Base-by-base conservation (phyloP, 2,113 vertebrate genomes). In the Macroglossus sobrinus region DNA sequence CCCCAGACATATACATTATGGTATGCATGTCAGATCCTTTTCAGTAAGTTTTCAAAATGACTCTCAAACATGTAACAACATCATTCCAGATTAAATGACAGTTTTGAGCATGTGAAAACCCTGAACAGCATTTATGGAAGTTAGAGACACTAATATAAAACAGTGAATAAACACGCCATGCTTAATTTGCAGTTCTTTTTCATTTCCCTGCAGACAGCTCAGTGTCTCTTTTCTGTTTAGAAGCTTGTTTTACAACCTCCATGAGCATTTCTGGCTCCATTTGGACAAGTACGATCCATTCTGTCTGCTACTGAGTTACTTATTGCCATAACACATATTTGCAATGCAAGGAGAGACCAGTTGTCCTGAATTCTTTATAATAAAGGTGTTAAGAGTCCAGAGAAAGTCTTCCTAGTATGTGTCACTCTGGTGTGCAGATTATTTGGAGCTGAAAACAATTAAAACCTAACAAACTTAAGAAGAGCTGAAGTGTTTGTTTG, bases 61-160 rank as follows among this genome's bases (percentile, higher is more conserved):
- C 24, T 94, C 69, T 35, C 57, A 71, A 66, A 89, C 69, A 79
- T 76, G n/a, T 92, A 97, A 91, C 11, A 5, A 80, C 87, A 96
- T 88, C 75, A 84, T 94, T 96, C 72, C 84, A 86, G 76, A 91
- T 86, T 97, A 96, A 97, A 94, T 64, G 76, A 80, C 82, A 97
- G 87, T 74, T 93, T 47, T 93, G 95, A 96, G 84, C 69, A 59
- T 19, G 24, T n/a, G 66, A 88, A 75, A 95, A 96, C 89, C 22
- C 96, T 97, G 91, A 47, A 16, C 28, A 94, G 81, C 35, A 84
- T 96, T 97, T 95, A 96, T 9, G 72, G 94, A 71, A 92, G 96
- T 95, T 92, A 80, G 93, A 95, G 88, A 96, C 53, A 89, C 92
- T 93, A 96, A 97, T 92, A 94, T 84, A 75, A 84, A 86, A 86